A percentile compares a stretch with the other conserved stretches of the same genome.
Evolutionary conservation across 2,888 invertebrate genomes (phyloP).

Genomic region (Hyles lineata): DNA sequence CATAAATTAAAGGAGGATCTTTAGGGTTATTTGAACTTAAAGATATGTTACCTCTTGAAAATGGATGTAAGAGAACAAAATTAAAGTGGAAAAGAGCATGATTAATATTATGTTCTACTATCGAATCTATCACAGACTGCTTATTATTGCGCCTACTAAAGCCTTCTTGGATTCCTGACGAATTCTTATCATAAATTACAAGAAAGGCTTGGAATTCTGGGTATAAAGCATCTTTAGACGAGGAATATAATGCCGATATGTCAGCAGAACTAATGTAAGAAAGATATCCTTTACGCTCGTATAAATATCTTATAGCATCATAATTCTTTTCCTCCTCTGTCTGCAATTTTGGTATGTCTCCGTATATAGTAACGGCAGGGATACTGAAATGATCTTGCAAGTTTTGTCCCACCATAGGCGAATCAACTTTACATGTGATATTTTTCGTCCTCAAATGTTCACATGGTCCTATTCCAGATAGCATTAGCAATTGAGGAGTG

Average conservation of each 20-base stretch:
- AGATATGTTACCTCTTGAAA: constrained; percentile 39
- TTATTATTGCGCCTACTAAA: constrained; percentile 30
- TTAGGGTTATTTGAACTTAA: constrained; percentile 38
- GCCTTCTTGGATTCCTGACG: constrained; percentile 26
- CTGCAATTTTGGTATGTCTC: constrained; percentile 30
- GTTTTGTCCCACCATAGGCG: constrained; percentile 66
- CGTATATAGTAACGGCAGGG: constrained; percentile 33
- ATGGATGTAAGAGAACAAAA: constrained; percentile 39
- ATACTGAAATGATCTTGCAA: constrained; percentile 65
- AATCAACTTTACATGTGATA: constrained; percentile 57
- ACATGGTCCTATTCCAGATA: constrained; percentile 73
- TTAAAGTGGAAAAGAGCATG: constrained; percentile 37
- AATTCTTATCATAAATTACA: constrained; percentile 33
- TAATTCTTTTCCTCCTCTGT: constrained; percentile 26
- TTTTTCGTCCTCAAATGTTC: constrained; percentile 53
- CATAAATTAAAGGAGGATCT: constrained; percentile 36
- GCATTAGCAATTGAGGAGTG: constrained; percentile 68
- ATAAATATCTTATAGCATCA: constrained; percentile 34
- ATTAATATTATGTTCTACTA: constrained; percentile 31
- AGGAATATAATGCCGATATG: constrained; percentile 39
- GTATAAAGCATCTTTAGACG: constrained; percentile 24
- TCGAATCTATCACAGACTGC: constrained; percentile 33
- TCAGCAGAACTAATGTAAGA: constrained; percentile 34
- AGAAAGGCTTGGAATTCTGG: constrained; percentile 39
- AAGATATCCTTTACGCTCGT: constrained; percentile 31